phyloP scores from a whole-genome alignment of 1,140 invertebrate species.

The Pararge aegeria region DNA sequence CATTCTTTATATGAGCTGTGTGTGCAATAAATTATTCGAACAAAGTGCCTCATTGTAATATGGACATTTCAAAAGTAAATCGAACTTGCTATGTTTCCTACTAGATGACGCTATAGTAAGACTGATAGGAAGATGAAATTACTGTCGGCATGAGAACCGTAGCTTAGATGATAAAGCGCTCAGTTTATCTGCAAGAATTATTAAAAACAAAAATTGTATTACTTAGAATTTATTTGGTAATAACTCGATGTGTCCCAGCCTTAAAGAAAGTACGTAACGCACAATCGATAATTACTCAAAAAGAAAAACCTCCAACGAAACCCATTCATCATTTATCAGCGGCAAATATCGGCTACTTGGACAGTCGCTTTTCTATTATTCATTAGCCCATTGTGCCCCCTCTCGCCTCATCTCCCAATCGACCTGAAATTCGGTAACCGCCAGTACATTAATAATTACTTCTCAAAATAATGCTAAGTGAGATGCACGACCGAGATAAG shows the following conservation, averaged over 20 bases:
- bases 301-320: constrained; percentile 46
- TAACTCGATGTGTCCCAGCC: neutral
- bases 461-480: constrained; percentile 76
- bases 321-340: constrained; percentile 72
- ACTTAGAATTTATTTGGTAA: too few relatives aligned
- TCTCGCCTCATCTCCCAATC: constrained; percentile 30
- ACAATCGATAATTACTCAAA: constrained; percentile 59
- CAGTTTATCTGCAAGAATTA: too few relatives aligned
- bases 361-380: constrained; percentile 72
- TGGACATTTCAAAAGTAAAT: too few relatives aligned
- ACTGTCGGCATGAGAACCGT: too few relatives aligned
- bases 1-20: too few relatives aligned
- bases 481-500: constrained; percentile 71
- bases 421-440: constrained; percentile 73
- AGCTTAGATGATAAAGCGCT: too few relatives aligned
- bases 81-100: too few relatives aligned
- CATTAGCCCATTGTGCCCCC: constrained; percentile 58
- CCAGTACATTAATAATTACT: constrained; percentile 77
- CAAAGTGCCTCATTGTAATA: too few relatives aligned
- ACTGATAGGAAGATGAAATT: too few relatives aligned
- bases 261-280: constrained; percentile 28
- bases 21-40: too few relatives aligned
- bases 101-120: too few relatives aligned
- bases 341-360: constrained; percentile 65
- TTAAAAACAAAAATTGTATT: neutral